A percentile compares a stretch with the other conserved stretches of the same genome.
These are phyloP conservation scores for Choreutis nemorana DNA, from an alignment of 2,888 invertebrate genomes.

Conservation along the genomic window DNA sequence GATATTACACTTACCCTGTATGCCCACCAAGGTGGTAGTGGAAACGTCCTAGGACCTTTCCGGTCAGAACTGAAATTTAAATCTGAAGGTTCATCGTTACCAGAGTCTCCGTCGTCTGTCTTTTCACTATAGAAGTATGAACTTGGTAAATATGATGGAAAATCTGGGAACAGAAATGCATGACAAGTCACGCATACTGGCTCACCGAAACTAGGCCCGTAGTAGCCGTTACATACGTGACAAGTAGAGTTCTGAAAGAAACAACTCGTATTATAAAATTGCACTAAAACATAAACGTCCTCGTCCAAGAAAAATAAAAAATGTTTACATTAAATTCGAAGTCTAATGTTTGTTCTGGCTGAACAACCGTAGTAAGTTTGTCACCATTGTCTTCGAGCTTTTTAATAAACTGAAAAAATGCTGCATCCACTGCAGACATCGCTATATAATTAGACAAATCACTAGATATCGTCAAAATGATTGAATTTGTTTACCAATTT, in stretches of 20 bases:
- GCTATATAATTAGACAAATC: too few species aligned
- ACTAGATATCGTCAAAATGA: too few species aligned
- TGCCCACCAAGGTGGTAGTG: constrained; percentile 44
- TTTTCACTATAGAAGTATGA: constrained; percentile 61
- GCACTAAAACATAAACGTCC: background rate
- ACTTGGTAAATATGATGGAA: constrained; percentile 61
- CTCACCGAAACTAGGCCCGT: constrained; percentile 90
- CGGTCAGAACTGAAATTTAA: constrained; percentile 64
- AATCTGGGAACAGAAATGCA: constrained; percentile 88
- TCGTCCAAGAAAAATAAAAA: background rate
- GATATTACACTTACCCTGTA: constrained; percentile 32
- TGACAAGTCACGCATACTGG: constrained; percentile 93
- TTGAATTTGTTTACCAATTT: too few species aligned
- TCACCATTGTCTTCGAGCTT: constrained; percentile 53
- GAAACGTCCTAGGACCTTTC: constrained; percentile 37
- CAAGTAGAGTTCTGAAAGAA: constrained; percentile 72
- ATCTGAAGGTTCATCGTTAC: constrained; percentile 92
- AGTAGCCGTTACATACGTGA: constrained; percentile 89
- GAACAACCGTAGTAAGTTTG: constrained; percentile 31
- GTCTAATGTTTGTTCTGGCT: constrained; percentile 35
- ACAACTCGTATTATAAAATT: constrained; percentile 2
- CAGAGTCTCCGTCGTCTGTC: constrained; percentile 91
- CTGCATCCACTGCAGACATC: constrained; percentile 47
- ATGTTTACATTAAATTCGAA: constrained; percentile 48
- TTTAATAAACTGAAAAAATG: constrained; percentile 43